Evolutionary conservation across 2,888 invertebrate genomes (phyloP).

Genomic region (Ennomos quercinarius): DNA sequence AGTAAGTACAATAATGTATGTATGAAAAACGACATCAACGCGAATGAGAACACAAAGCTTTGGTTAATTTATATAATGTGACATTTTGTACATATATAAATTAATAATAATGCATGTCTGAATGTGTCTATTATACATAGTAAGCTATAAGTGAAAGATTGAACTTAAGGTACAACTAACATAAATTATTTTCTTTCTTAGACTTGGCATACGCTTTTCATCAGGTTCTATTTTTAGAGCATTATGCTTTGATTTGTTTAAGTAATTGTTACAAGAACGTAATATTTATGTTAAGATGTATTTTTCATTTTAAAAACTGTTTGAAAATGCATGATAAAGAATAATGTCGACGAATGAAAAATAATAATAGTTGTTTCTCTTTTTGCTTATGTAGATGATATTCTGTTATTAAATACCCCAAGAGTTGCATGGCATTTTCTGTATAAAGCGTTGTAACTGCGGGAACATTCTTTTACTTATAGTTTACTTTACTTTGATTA

Average conservation of each 20-base stretch:
- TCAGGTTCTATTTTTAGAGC: too few relatives aligned
- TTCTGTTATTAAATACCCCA: too few relatives aligned
- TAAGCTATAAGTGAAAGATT: conserved; percentile 22
- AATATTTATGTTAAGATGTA: too few relatives aligned
- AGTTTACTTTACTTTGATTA: conserved; percentile 43
- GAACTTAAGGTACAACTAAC: neutral
- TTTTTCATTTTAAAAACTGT: too few relatives aligned
- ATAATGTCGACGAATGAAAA: too few relatives aligned
- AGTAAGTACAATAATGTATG: neutral
- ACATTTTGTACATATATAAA: conserved; percentile 17
- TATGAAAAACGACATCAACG: conserved; percentile 18
- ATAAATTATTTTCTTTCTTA: neutral
- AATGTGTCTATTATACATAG: conserved; percentile 15
- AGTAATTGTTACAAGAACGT: too few relatives aligned
- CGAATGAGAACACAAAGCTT: conserved; percentile 11
- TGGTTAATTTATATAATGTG: conserved; percentile 7
- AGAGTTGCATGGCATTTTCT: too few relatives aligned
- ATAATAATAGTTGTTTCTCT: too few relatives aligned
- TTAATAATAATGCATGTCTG: conserved; percentile 11
- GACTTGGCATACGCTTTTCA: too few relatives aligned
- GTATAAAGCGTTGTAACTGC: neutral
- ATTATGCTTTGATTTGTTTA: too few relatives aligned
- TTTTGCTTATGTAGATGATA: too few relatives aligned
- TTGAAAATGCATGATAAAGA: too few relatives aligned
- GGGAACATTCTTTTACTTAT: conserved; percentile 11